A percentile compares a stretch with the other conserved stretches of the same genome.
phyloP scores from a whole-genome alignment of 2,888 invertebrate genomes.

The Asteroscopus sphinx region DNA sequence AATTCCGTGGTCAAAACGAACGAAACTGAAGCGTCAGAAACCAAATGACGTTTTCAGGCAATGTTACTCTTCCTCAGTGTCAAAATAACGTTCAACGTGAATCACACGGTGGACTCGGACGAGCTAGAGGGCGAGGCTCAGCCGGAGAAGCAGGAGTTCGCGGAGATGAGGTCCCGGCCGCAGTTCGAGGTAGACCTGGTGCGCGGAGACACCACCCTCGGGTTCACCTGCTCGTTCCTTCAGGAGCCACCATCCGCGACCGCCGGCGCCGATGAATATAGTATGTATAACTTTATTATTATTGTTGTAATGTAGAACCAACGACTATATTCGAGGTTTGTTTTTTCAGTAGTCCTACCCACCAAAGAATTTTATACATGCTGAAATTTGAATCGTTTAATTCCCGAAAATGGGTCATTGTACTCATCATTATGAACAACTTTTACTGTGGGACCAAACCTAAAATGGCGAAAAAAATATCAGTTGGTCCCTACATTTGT shows the following conservation, averaged over 20 bases:
- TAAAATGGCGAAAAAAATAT: too few relatives aligned
- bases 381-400: too few relatives aligned
- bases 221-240: slow-evolving; percentile 96
- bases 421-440: too few relatives aligned
- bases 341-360: too few relatives aligned
- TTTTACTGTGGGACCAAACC: too few relatives aligned
- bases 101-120: slow-evolving; percentile 97
- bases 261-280: slow-evolving; percentile 93
- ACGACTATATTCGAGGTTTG: too few relatives aligned
- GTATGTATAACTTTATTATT: slow-evolving; percentile 72
- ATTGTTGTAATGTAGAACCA: too few relatives aligned
- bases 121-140: slow-evolving; percentile 91
- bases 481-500: too few relatives aligned
- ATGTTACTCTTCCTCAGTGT: slow-evolving; percentile 33
- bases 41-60: not conserved
- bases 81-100: slow-evolving; percentile 95
- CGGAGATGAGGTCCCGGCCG: slow-evolving; percentile 97
- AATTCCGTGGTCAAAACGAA: too few relatives aligned
- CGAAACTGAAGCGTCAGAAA: too few relatives aligned
- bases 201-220: slow-evolving; percentile 93
- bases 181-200: slow-evolving; percentile 96
- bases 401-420: too few relatives aligned
- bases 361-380: too few relatives aligned
- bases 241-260: slow-evolving; percentile 90
- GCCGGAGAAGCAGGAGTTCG: slow-evolving; percentile 93